Evolutionary conservation across 2,797 vertebrate genomes (phyloP), one percentile per base, ranked within the genome.

Genomic region (Siniperca obscura): DNA sequence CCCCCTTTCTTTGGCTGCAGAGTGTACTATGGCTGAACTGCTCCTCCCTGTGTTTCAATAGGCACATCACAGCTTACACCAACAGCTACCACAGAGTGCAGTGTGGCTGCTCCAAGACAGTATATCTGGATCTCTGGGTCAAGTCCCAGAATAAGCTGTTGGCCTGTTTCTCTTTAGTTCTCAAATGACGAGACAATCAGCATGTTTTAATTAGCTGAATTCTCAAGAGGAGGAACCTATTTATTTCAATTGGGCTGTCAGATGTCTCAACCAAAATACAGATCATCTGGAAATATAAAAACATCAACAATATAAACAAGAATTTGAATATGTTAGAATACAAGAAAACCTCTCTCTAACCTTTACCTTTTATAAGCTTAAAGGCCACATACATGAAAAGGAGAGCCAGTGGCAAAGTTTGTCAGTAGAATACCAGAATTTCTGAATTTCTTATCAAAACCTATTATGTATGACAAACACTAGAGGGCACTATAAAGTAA

Each of bases 1-100:
- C 27, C 61, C 36, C n/a, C 8, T 57, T n/a, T 36, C 12, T 17
- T 17, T 7, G 14, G 57, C 7, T 64, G 27, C 19, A 1, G 21
- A 11, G 25, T 42, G 19, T 12, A 17, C 48, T 52, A 17, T 76
- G 57, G 92, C 84, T 88, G 53, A 91, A 91, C 86, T 86, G 87
- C 92, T 77, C 92, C 92, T 78, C 87, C 90, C 72, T 78, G 91
- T 92, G 94, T 85, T 78, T 36, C 4, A 61, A 64, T 17, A 7
- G 30, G 17, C 71, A 17, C 88, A 91, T 87, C 77, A 85, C 93
- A 91, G 4, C 27, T 53, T 42, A 5, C 74, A 6, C 17, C 19
- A 60, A 5, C 27, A 30, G 7, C 12, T 13, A 3, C 16, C 22
- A 17, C 13, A 30, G 38, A 16, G 55, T n/a, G n/a, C 40, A 9